These are phyloP conservation scores for Neopelma chrysocephalum DNA, from an alignment of 2,797 vertebrate genomes.

Conservation along the genomic window DNA sequence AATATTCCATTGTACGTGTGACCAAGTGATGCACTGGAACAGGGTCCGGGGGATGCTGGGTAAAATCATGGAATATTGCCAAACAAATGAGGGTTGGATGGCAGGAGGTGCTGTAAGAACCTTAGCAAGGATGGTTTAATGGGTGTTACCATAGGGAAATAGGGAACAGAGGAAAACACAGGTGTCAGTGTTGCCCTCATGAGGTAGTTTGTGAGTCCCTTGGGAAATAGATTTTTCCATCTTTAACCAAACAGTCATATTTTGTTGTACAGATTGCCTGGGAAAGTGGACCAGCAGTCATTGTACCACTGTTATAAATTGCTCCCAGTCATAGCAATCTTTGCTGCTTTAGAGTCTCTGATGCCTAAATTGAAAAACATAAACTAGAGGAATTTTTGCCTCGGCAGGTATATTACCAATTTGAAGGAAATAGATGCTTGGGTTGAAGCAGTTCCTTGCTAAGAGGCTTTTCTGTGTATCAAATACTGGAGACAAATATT, in stretches of 20 bases:
- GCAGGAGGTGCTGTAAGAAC: background rate
- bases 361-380: background rate
- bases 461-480: background rate
- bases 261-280: background rate
- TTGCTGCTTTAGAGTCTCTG: background rate
- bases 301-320: background rate
- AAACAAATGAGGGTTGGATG: background rate
- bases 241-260: background rate
- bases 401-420: background rate
- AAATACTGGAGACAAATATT: background rate
- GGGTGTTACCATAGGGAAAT: background rate
- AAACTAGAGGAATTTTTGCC: background rate
- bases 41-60: background rate
- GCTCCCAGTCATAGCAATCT: background rate
- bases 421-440: background rate
- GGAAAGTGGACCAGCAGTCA: background rate
- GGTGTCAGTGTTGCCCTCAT: background rate
- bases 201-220: background rate
- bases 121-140: background rate
- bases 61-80: background rate
- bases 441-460: background rate
- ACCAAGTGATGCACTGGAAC: too few relatives aligned
- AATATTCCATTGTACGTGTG: accelerated
- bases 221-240: background rate
- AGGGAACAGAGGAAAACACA: background rate